Evolutionary conservation across 2,113 vertebrate genomes (phyloP), one percentile per base, ranked within the genome.

Genomic region (Muscicapa adusta): DNA sequence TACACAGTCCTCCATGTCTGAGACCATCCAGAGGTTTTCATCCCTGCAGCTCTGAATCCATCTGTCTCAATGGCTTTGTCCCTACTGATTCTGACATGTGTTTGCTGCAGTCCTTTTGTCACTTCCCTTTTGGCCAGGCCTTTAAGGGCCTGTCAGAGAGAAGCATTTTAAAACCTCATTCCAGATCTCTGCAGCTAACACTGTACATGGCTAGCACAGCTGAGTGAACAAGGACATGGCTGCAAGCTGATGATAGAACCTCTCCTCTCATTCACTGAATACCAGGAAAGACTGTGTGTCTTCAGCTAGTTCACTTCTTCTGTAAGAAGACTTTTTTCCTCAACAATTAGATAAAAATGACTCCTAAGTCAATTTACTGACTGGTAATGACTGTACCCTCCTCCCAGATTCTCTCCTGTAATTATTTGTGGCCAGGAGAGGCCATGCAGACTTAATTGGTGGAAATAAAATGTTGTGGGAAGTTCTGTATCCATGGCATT

Each of bases 1-100:
- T 62, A 29, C 12, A 73, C 23, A 75, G 47, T 67, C 43, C 51
- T 74, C 18, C 19, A 60, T 8, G 4, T 7, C 67, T 84, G 17
- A 24, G 20, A 58, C 63, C 4, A 36, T 66, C 38, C 62, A 36
- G 25, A 68, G 7, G 13, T 50, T 89, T 93, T 70, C 56, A 79
- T 23, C 20, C 58, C 26, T 61, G 43, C 42, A 73, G 8, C 26
- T 94, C 45, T 40, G 34, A 85, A 72, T n/a, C 31, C 33, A 68
- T 33, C 6, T 51, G 5, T n/a, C 54, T 40, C 50, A 43, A 25
- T 2, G 1, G 14, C 24, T 77, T 56, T 68, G 22, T 47, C 28
- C 28, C 36, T 2, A 5, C 40, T 24, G n/a, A 53, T 62, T 43
- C 45, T 36, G 18, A 22, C 9, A 43, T 0, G 0, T 10, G 53